phyloP scores from a whole-genome alignment of 53 echinoderm and acorn worm species.

The Patiria pectinifera region DNA sequence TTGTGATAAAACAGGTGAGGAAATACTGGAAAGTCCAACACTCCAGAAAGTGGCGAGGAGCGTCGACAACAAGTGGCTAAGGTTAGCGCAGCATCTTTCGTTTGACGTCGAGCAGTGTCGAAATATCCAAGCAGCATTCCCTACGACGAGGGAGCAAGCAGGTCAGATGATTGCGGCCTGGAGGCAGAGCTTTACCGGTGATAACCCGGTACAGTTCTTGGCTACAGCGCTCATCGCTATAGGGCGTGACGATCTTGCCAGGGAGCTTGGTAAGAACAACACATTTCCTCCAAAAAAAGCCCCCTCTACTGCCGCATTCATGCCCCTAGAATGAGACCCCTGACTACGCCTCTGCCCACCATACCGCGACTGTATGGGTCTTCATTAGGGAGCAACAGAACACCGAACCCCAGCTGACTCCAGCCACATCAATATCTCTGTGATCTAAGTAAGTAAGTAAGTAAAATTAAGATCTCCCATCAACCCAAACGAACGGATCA shows the following conservation, averaged over 20 bases:
- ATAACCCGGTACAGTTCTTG: not conserved
- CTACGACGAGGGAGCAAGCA: not conserved
- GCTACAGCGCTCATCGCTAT: not conserved
- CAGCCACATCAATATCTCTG: too few relatives aligned
- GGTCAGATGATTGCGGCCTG: not conserved
- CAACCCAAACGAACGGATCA: too few relatives aligned
- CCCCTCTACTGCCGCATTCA: too few relatives aligned
- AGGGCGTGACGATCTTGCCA: not conserved
- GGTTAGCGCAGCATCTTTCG: not conserved
- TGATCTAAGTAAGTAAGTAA: too few relatives aligned
- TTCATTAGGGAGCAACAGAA: too few relatives aligned
- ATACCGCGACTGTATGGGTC: too few relatives aligned
- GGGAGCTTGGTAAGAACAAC: not conserved
- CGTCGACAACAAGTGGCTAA: not conserved
- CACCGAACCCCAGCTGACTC: too few relatives aligned
- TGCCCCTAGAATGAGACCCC: too few relatives aligned
- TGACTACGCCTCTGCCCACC: too few relatives aligned
- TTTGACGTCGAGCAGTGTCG: not conserved
- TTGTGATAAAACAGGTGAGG: not conserved
- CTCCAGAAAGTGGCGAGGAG: not conserved
- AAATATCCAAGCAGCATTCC: not conserved
- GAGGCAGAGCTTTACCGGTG: not conserved
- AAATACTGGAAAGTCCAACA: not conserved
- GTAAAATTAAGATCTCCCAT: too few relatives aligned
- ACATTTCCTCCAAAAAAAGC: not conserved